Conservation (phyloP, 2,888 invertebrate genomes). For the Aleiodes testaceus region DNA sequence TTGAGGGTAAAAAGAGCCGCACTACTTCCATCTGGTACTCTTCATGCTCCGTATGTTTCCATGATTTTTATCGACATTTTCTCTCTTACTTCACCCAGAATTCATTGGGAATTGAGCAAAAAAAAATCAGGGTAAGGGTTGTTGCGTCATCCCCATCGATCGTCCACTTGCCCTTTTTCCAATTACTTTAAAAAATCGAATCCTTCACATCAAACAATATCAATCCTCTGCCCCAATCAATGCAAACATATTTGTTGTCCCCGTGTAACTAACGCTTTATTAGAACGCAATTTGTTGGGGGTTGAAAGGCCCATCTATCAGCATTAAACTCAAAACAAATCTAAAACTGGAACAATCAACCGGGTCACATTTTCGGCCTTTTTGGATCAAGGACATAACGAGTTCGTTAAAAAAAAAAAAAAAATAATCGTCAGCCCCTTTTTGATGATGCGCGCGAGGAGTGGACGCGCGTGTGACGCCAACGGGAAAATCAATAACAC, state of each 20-base stretch:
- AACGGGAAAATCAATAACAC: slow-evolving; percentile 67
- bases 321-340: not conserved
- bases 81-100: too few species aligned
- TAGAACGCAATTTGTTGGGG: not conserved
- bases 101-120: not conserved
- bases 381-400: slow-evolving; percentile 5
- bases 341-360: not conserved
- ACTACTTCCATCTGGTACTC: too few species aligned
- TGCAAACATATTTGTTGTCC: slow-evolving; percentile 5
- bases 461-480: slow-evolving; percentile 27
- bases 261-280: not conserved
- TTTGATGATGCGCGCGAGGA: slow-evolving; percentile 15
- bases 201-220: slow-evolving; percentile 8
- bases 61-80: too few species aligned
- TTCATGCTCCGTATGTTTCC: too few species aligned
- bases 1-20: too few species aligned
- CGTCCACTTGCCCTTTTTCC: slow-evolving; percentile 6
- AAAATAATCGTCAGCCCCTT: slow-evolving; percentile 9
- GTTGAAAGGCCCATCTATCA: not conserved
- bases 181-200: not conserved
- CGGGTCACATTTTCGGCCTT: not conserved
- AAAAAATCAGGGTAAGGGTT: not conserved
- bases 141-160: slow-evolving; percentile 24
- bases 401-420: not conserved
- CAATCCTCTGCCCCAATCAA: not conserved